Evolutionary conservation across 2,113 vertebrate genomes (phyloP), one percentile per base, ranked within the genome.

Genomic region (Epinephelus moara): DNA sequence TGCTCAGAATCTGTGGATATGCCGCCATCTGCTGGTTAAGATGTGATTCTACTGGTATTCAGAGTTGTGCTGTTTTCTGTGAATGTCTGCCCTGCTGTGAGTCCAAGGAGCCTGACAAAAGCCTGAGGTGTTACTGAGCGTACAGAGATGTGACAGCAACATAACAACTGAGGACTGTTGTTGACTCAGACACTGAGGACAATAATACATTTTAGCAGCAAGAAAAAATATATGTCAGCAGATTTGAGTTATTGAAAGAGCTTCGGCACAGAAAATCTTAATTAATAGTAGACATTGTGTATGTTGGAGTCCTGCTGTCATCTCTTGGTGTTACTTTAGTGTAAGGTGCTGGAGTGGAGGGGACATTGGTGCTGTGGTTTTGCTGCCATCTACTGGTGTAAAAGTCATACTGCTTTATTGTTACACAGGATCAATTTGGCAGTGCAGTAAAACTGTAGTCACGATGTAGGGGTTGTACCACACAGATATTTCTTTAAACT

Each of bases 1-100:
- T 33, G 19, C 8, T 50, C 1, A 9, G 12, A 73, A 70, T 55
- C 37, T 66, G 77, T 50, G 57, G 10, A 57, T 70, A n/a, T 85
- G 27, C 42, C 40, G 30, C 77, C 86, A 82, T 53, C 91, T 91
- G 62, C 15, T 87, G 88, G 61, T 52, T 5, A 69, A 70, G 13
- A 45, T 69, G 5, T 9, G 12, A 27, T 4, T n/a, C 18, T 70
- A 37, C 68, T 61, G 25, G 11, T 19, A 60, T 8, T 12, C 42
- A 10, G 5, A 18, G 49, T 17, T 8, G 2, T 1, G 9, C 2
- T 52, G 12, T 6, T 55, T 45, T 19, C 30, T 27, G 27, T 27
- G 27, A 19, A 3, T 21, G 53, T 45, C 8, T 14, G 53, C 8
- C 18, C 57, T 30, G 5, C n/a, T 30, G 21, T 6, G 4, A 23